Conservation (phyloP, 2,113 vertebrate genomes). For the Malurus elegans region DNA sequence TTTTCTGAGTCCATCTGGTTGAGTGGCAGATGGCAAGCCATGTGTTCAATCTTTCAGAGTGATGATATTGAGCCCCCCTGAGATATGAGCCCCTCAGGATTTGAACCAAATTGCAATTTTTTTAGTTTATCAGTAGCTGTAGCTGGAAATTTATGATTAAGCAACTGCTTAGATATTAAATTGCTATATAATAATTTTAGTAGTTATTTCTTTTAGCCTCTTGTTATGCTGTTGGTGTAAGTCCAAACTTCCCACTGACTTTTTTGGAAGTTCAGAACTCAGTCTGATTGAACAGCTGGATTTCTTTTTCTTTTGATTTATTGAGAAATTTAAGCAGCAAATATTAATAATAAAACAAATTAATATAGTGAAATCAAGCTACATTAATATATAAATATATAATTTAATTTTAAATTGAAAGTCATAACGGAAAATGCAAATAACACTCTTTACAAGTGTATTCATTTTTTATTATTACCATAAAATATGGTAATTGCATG, state of each 20-base stretch:
- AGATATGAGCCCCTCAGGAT: not conserved
- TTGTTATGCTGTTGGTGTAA: not conserved
- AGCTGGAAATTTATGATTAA: not conserved
- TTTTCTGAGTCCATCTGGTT: not conserved
- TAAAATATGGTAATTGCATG: not conserved
- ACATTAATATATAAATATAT: not conserved
- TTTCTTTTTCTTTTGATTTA: not conserved
- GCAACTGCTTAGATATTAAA: not conserved
- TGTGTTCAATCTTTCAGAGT: not conserved
- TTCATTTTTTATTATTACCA: conserved; percentile 9
- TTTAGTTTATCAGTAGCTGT: not conserved
- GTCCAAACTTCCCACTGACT: not conserved
- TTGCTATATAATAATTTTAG: not conserved
- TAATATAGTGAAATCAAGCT: not conserved
- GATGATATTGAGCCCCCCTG: not conserved
- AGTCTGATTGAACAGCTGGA: not conserved
- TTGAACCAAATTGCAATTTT: not conserved
- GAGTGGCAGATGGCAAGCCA: not conserved
- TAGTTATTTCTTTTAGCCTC: not conserved
- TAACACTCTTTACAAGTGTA: not conserved
- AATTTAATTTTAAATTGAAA: not conserved
- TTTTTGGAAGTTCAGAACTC: not conserved
- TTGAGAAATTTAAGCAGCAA: not conserved
- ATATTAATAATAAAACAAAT: not conserved
- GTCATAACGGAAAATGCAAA: conserved; percentile 30